Evolutionary conservation across 2,113 vertebrate genomes (phyloP).

Genomic region (Takifugu flavidus): DNA sequence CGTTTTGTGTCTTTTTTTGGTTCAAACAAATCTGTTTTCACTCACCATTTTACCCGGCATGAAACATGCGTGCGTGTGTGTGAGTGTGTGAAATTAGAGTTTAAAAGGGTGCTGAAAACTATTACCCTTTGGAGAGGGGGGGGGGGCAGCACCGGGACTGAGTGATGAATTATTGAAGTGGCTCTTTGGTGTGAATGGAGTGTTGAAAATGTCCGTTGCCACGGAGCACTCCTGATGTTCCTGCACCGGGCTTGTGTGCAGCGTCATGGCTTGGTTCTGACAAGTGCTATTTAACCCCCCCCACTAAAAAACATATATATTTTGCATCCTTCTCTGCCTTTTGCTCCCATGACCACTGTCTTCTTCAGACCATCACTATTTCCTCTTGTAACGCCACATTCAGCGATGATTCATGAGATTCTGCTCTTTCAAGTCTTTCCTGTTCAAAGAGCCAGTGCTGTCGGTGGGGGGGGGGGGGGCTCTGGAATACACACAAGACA

Average conservation of each 20-base stretch:
- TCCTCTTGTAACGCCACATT: slow-evolving; percentile 60
- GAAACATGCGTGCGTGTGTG: slow-evolving; percentile 18
- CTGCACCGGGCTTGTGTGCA: slow-evolving; percentile 33
- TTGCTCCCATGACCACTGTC: slow-evolving; percentile 11
- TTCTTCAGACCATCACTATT: slow-evolving; percentile 46
- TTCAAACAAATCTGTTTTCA: background rate
- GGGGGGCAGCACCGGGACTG: slow-evolving; percentile 53
- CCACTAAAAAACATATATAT: no score
- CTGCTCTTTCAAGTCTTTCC: slow-evolving; percentile 63
- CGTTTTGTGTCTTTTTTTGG: background rate
- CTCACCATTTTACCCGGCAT: background rate
- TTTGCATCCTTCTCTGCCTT: slow-evolving; percentile 8
- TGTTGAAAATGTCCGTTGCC: slow-evolving; percentile 73
- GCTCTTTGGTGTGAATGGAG: slow-evolving; percentile 75
- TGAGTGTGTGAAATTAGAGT: slow-evolving; percentile 48
- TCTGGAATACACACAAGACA: slow-evolving; percentile 65
- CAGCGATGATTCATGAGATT: slow-evolving; percentile 67
- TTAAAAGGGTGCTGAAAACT: slow-evolving; percentile 75
- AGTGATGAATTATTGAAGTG: slow-evolving; percentile 78
- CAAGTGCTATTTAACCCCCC: slow-evolving; percentile 5
- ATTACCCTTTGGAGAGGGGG: slow-evolving; percentile 64
- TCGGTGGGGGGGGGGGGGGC: slow-evolving; percentile 46
- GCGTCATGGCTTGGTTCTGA: slow-evolving; percentile 31
- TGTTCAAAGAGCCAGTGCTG: slow-evolving; percentile 64
- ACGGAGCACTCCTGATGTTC: slow-evolving; percentile 41